Base-by-base conservation (phyloP, 1,140 invertebrate species). In the Bradynema listronoti region DNA sequence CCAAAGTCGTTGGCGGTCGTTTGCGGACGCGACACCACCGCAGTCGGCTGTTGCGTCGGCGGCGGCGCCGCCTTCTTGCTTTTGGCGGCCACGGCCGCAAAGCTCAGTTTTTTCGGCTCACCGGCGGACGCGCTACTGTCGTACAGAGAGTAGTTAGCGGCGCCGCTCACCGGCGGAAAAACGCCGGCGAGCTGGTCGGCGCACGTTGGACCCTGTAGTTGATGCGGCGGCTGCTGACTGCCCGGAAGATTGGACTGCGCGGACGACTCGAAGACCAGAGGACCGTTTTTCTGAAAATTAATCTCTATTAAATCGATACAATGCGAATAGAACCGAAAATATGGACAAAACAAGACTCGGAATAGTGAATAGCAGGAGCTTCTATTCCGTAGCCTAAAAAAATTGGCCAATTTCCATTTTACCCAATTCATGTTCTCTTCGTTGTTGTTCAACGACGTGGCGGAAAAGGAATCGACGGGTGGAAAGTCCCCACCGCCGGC, bases 201-300 rank as follows among this genome's bases (percentile, higher is more conserved):
- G n/a, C n/a, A n/a, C n/a, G n/a, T n/a, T n/a, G 5, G 47, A 25
- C 47, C 29, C 4, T 24, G 47, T 16, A n/a, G 19, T 24, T 29
- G 47, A 4, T 29, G 47, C 47, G 5, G n/a, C 47, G 5, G 47
- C 2, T 2, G 27, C 47, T 4, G 16, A 24, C 27, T 50, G 16
- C n/a, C n/a, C n/a, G n/a, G n/a, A n/a, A n/a, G n/a, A n/a, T n/a
- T n/a, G n/a, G n/a, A n/a, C n/a, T n/a, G n/a, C n/a, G n/a, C n/a
- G n/a, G n/a, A n/a, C n/a, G n/a, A n/a, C 47, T 50, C 47, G 34
- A 50, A 50, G 9, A 50, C 47, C 47, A 50, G 34, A 5, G 47
- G 47, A 24, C 47, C 47, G 34, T 50, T 47, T 32, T 50, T 50
- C 47, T 50, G 34, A 50, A 50, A 47, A 47, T 22, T 47, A n/a